Evolutionary conservation across 2,888 invertebrate species (phyloP), one percentile per base, ranked within the genome.

Genomic region (Epinotia bilunana): DNA sequence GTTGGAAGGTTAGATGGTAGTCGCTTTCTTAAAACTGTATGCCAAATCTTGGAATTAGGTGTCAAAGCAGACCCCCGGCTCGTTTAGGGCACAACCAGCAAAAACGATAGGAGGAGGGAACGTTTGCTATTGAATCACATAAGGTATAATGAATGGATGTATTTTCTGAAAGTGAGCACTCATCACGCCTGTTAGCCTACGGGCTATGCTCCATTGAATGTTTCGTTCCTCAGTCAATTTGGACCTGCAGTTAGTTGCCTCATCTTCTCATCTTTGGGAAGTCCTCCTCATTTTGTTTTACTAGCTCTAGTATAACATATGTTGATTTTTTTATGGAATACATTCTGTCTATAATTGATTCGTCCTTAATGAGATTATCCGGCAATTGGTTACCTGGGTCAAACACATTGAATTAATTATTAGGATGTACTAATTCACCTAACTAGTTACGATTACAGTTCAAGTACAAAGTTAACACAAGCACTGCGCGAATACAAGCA

Each of bases 321-420:
- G 49, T 49, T 49, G 16, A 13, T 13, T 16, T 20, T 12, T 55
- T 55, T 18, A 55, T n/a, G 4, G n/a, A 7, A 16, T 55, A 7
- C 6, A 20, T 0, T 18, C 9, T 18, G 5, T 18, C 11, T 43
- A 33, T 62, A 20, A 65, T 65, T 55, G 53, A 33, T 53, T 33
- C 33, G 53, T 33, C 65, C 65, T 33, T 65, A 53, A 33, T 55
- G 5, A 28, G n/a, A 64, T 46, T 64, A 63, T 46, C 46, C 23
- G 13, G 20, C 23, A 53, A 53, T 60, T 73, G 9, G 20, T 6
- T n/a, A n/a, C 5, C 49, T 49, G 57, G 69, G 69, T 63, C 73
- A 63, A 49, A 74, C 58, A 57, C 33, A 61, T 61, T 60, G 33
- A 3, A 53, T n/a, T 53, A 5, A n/a, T 28, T 65, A 53, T 55